Percentiles rank a stretch among this genome's conserved stretches.
These are phyloP conservation scores for Lateolabrax maculatus DNA, from an alignment of 2,797 vertebrate genomes.

Conservation along the genomic window DNA sequence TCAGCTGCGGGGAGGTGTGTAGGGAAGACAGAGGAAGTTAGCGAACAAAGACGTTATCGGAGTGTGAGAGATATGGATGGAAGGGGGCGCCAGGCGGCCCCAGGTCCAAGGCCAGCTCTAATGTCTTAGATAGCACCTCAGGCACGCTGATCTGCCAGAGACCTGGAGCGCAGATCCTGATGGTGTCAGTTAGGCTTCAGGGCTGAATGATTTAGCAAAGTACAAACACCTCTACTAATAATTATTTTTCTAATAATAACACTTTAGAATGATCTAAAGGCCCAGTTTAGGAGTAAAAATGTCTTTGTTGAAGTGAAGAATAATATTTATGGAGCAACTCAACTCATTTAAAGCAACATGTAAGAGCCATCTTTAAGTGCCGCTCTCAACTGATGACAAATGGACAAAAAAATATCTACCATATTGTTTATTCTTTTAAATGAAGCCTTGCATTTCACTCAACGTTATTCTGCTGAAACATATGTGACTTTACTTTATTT, in stretches of 20 bases:
- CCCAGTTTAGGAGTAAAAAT: no score
- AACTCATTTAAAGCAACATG: no score
- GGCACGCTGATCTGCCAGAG: background rate
- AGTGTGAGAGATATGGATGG: background rate
- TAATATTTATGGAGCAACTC: no score
- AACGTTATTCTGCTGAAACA: background rate
- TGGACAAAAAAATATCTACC: no score
- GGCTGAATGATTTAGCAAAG: background rate
- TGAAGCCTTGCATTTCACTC: no score
- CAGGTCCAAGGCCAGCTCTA: slow-evolving; percentile 1
- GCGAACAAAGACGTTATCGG: slow-evolving; percentile 18
- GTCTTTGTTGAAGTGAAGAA: background rate
- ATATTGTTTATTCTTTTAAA: no score
- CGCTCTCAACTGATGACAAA: no score
- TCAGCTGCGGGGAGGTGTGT: slow-evolving; percentile 85
- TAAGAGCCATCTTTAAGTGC: no score
- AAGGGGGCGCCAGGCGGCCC: no score
- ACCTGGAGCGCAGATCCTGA: background rate
- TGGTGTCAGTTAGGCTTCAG: background rate
- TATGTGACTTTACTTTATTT: no score
- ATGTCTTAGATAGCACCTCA: slow-evolving; percentile 2
- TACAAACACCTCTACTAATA: no score
- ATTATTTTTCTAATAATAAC: no score
- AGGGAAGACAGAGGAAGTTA: slow-evolving; percentile 12
- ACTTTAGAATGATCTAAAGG: background rate